A percentile compares a stretch with the other conserved stretches of the same genome.
Evolutionary conservation across 2,797 vertebrate species (phyloP).

Genomic region (Naso thynnoides): DNA sequence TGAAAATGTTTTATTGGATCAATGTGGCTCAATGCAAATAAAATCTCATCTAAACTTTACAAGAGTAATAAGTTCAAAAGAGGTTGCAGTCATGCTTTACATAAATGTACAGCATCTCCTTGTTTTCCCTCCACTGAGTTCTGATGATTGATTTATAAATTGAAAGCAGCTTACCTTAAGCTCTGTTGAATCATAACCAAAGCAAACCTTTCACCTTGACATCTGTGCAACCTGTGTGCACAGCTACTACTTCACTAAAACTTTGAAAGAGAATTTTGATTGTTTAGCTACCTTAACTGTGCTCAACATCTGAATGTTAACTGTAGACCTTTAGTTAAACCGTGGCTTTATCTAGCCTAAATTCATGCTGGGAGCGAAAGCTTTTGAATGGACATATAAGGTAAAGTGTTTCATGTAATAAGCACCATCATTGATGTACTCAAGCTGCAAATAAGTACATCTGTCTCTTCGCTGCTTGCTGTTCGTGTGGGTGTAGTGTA

Average conservation of each 20-base stretch:
- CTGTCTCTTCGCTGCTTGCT: not conserved
- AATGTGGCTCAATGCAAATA: not conserved
- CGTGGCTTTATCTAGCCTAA: too few relatives aligned
- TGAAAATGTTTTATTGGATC: too few relatives aligned
- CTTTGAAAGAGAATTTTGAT: not conserved
- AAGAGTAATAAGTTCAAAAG: not conserved
- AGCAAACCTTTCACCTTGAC: slow-evolving; percentile 6
- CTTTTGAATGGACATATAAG: not conserved
- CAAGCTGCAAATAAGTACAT: not conserved
- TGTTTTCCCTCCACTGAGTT: not conserved
- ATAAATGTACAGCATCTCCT: not conserved
- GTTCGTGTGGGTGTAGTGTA: not conserved
- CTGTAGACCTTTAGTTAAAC: not conserved
- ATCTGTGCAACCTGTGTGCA: not conserved
- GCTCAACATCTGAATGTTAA: slow-evolving; percentile 5
- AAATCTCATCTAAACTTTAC: not conserved
- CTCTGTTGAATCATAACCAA: not conserved
- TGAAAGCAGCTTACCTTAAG: not conserved
- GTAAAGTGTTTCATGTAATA: not conserved
- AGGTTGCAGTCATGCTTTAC: not conserved
- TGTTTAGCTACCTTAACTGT: not conserved
- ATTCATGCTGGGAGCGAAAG: too few relatives aligned
- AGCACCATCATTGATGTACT: not conserved
- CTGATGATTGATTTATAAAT: slow-evolving; percentile 4
- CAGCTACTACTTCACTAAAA: not conserved